Evolutionary conservation across 2,888 invertebrate genomes (phyloP).

Genomic region (Pristionchus arcanus): DNA sequence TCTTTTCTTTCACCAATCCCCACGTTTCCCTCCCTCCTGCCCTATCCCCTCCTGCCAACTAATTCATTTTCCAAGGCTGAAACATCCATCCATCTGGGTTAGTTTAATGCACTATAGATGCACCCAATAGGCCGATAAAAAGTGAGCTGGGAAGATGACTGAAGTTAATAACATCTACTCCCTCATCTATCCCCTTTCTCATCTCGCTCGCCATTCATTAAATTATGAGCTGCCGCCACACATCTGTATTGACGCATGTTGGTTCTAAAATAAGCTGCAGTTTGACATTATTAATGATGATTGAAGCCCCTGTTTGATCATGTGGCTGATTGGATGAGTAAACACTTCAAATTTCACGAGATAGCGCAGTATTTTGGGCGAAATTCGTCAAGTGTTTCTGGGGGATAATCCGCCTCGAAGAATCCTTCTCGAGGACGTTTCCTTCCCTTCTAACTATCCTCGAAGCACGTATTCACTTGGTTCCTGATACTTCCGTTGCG

Average conservation of each 20-base stretch:
- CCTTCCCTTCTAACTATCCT: neutral
- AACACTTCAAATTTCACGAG: neutral
- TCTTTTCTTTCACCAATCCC: neutral
- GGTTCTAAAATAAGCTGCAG: neutral
- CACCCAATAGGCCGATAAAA: neutral
- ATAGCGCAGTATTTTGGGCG: neutral
- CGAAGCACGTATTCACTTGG: neutral
- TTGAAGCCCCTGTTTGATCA: neutral
- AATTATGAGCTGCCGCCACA: neutral
- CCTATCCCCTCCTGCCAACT: neutral
- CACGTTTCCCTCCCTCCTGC: neutral
- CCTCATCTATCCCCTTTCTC: slow-evolving; percentile 7
- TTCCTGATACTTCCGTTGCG: neutral
- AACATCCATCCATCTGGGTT: neutral
- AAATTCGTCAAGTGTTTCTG: neutral
- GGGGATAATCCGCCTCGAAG: neutral
- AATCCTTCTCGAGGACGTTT: neutral
- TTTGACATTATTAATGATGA: neutral
- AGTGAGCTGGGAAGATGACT: neutral
- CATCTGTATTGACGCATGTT: neutral
- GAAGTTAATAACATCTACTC: slow-evolving; percentile 31
- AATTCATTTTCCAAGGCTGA: neutral
- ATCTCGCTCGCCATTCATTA: neutral
- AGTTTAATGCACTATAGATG: neutral
- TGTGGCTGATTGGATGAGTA: neutral